Conservation (phyloP, 2,888 invertebrate genomes). For the Andrena trimmerana region DNA sequence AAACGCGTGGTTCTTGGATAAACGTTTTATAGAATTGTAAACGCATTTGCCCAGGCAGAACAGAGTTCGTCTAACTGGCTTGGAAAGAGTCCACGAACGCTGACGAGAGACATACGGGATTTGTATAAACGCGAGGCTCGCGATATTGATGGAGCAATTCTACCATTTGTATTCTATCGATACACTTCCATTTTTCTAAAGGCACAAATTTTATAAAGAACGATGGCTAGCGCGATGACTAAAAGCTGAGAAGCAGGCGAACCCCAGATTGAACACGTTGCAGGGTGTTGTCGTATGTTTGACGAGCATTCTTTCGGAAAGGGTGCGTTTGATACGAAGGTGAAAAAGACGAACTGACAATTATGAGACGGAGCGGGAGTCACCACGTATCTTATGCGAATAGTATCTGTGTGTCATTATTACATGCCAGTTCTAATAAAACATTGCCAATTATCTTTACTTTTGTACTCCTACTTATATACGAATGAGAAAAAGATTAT, state of each 20-base stretch:
- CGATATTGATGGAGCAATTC: slow-evolving; percentile 43
- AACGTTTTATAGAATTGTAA: slow-evolving; percentile 50
- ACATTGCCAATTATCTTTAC: slow-evolving; percentile 68
- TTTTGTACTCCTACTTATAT: slow-evolving; percentile 59
- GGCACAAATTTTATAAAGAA: slow-evolving; percentile 73
- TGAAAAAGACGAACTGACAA: slow-evolving; percentile 38
- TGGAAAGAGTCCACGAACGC: slow-evolving; percentile 30
- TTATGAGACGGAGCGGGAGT: slow-evolving; percentile 45
- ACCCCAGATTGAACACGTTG: slow-evolving; percentile 21
- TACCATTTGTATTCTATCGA: slow-evolving; percentile 71
- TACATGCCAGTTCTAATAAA: slow-evolving; percentile 65
- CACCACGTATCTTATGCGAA: slow-evolving; percentile 56
- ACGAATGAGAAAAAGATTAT: slow-evolving; percentile 31
- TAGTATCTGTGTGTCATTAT: slow-evolving; percentile 59
- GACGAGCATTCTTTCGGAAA: slow-evolving; percentile 47
- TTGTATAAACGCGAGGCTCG: slow-evolving; percentile 54
- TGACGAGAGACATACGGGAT: slow-evolving; percentile 24
- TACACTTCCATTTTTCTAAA: slow-evolving; percentile 72
- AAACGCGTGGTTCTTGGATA: slow-evolving; percentile 46
- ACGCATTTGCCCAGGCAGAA: slow-evolving; percentile 2
- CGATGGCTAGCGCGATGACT: slow-evolving; percentile 38
- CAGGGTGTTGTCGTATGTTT: slow-evolving; percentile 33
- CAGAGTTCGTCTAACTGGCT: slow-evolving; percentile 17
- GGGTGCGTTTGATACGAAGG: slow-evolving; percentile 37
- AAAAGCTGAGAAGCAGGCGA: slow-evolving; percentile 45